Evolutionary conservation across 2,113 vertebrate genomes (phyloP).

Genomic region (Athene cunicularia): DNA sequence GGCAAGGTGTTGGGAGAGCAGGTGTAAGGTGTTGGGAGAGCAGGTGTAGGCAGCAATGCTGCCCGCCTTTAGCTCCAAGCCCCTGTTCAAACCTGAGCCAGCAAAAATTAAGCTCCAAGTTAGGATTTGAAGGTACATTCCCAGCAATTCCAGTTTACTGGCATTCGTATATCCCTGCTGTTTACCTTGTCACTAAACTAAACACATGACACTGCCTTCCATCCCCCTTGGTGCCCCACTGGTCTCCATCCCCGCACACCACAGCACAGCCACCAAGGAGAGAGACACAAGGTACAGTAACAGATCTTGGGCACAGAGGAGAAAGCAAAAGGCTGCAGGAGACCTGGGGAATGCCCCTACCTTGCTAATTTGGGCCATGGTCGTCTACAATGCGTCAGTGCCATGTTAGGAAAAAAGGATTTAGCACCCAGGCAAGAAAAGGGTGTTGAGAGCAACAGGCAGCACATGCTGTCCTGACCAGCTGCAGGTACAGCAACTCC

Average conservation of each 20-base stretch:
- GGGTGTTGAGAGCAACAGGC: fast-evolving
- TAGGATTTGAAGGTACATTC: neutral
- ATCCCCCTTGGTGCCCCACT: neutral
- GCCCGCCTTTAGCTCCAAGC: too few species aligned
- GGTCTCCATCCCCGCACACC: neutral
- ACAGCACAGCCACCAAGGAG: neutral
- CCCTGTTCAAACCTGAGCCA: neutral
- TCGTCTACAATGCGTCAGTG: neutral
- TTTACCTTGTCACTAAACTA: neutral
- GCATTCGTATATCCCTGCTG: neutral
- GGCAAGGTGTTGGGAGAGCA: neutral
- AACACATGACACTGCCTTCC: neutral
- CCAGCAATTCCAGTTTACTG: neutral
- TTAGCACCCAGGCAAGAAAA: neutral
- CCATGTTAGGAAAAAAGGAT: neutral
- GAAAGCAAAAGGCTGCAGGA: neutral
- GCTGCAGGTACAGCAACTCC: neutral
- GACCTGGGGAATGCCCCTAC: neutral
- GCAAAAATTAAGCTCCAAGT: neutral
- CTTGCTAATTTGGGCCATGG: neutral
- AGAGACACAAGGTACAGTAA: neutral
- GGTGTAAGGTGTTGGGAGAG: too few species aligned
- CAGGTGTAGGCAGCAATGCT: neutral
- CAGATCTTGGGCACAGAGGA: neutral
- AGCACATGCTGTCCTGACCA: neutral